Percentiles rank a stretch among this genome's conserved stretches.
Evolutionary conservation across 2,113 vertebrate genomes (phyloP).

Genomic region (Propithecus coquereli): DNA sequence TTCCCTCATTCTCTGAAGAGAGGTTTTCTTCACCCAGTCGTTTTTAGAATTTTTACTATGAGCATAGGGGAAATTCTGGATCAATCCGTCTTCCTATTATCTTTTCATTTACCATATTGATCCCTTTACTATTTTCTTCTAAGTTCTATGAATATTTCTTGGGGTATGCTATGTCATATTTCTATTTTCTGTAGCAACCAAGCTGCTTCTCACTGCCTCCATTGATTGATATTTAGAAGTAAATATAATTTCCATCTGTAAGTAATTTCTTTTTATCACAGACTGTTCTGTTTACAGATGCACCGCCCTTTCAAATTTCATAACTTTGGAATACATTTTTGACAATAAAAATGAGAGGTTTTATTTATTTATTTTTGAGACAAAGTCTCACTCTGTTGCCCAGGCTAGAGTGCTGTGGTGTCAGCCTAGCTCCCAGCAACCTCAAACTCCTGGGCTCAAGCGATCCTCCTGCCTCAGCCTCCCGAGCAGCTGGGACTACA

Average conservation of each 20-base stretch:
- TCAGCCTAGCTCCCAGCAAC: too few relatives aligned
- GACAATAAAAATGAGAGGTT: neutral
- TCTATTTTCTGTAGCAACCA: neutral
- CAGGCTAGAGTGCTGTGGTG: too few relatives aligned
- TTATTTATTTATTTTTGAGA: too few relatives aligned
- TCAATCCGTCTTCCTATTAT: neutral
- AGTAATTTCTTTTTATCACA: neutral
- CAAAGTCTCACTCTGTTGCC: too few relatives aligned
- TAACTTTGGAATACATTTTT: neutral
- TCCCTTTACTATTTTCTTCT: neutral
- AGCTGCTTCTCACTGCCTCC: neutral
- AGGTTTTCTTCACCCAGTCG: neutral
- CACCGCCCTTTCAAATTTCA: neutral
- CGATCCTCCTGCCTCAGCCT: too few relatives aligned
- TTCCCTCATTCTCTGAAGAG: neutral
- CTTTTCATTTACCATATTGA: neutral
- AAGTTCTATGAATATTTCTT: neutral
- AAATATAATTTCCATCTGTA: constrained; percentile 21
- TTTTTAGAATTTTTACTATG: constrained; percentile 17
- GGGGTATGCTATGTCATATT: neutral
- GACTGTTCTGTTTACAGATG: neutral
- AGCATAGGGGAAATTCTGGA: neutral
- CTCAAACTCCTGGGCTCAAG: too few relatives aligned
- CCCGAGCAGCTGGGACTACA: too few relatives aligned
- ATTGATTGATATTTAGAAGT: neutral